Evolutionary conservation across 2,888 invertebrate genomes (phyloP).

Genomic region (Hedychridium roseum): DNA sequence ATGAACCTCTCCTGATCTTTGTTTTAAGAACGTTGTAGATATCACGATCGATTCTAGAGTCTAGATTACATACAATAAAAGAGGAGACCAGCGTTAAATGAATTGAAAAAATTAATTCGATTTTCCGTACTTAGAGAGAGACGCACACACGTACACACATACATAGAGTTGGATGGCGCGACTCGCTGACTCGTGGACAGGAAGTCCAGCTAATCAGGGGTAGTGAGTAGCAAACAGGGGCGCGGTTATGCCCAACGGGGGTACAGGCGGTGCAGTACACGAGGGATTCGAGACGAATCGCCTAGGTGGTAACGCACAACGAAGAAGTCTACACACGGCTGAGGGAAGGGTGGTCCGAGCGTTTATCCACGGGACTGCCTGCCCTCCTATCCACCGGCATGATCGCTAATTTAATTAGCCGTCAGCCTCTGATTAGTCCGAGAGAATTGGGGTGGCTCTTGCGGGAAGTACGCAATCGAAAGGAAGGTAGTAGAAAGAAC

Average conservation of each 20-base stretch:
- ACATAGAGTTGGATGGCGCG: neutral
- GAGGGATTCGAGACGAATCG: constrained; percentile 44
- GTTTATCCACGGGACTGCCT: constrained; percentile 15
- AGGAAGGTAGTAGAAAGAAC: constrained; percentile 10
- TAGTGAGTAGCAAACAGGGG: constrained; percentile 65
- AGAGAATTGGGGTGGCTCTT: constrained; percentile 22
- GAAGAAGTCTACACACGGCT: constrained; percentile 12
- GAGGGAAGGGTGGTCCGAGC: neutral
- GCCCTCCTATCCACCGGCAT: constrained; percentile 26
- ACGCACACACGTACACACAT: neutral
- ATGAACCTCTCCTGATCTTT: too few species aligned
- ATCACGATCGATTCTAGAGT: too few species aligned
- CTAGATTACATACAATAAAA: too few species aligned
- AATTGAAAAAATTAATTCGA: too few species aligned
- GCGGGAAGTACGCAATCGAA: too few species aligned
- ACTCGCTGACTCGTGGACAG: constrained; percentile 56
- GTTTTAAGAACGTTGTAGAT: too few species aligned
- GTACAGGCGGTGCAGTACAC: constrained; percentile 42
- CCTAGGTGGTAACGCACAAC: constrained; percentile 22
- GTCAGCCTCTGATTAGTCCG: constrained; percentile 35
- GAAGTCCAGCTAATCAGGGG: constrained; percentile 63
- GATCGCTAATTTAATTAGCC: constrained; percentile 44
- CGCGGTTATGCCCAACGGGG: constrained; percentile 52
- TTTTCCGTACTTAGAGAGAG: too few species aligned
- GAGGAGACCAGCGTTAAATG: too few species aligned